Evolutionary conservation across 2,113 vertebrate species (phyloP).

Genomic region (Tympanuchus pallidicinctus): DNA sequence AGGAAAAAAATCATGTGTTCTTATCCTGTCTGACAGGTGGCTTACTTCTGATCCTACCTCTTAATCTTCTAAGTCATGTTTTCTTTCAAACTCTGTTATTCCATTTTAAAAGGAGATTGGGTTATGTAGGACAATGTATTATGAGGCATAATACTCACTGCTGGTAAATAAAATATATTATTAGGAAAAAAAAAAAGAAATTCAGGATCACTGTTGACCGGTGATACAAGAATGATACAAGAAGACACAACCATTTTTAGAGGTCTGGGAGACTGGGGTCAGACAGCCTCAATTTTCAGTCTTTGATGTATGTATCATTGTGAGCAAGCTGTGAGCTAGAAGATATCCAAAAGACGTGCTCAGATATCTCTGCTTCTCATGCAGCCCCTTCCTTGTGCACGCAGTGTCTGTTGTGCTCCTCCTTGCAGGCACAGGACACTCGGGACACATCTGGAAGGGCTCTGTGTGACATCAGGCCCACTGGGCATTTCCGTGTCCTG

Average conservation of each 20-base stretch:
- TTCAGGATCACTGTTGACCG: background rate
- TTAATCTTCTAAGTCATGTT: constrained; percentile 10
- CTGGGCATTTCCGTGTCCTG: background rate
- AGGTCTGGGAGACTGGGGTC: background rate
- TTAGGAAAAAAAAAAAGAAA: background rate
- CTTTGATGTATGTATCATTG: background rate
- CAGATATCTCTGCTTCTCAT: background rate
- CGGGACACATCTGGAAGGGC: background rate
- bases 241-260: background rate
- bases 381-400: background rate
- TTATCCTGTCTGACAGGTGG: constrained; percentile 58
- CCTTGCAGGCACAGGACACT: accelerated
- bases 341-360: background rate
- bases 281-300: background rate
- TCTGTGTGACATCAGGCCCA: accelerated
- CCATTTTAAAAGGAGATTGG: background rate
- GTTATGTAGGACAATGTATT: background rate
- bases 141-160: background rate
- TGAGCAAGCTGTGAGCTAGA: background rate
- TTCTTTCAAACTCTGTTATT: constrained; percentile 33
- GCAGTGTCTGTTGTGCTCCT: accelerated
- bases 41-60: constrained; percentile 55
- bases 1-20: background rate
- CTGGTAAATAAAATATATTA: background rate
- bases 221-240: background rate